phyloP scores from a whole-genome alignment of 2,888 invertebrate genomes.

The Cantharis rustica region DNA sequence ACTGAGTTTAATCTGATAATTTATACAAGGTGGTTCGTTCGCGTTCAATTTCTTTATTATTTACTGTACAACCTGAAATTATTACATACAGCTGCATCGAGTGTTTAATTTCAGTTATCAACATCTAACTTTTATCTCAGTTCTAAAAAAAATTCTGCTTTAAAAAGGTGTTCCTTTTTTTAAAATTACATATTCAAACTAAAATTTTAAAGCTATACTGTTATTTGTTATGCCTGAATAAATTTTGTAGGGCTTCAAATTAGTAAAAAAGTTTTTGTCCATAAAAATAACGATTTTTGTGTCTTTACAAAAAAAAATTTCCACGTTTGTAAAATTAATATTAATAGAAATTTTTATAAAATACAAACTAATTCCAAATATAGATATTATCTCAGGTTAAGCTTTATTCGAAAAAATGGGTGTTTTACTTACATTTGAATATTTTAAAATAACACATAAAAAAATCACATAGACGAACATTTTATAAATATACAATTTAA shows the following conservation, averaged over 20 bases:
- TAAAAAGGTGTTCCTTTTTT: not conserved
- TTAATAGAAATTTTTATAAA: not conserved
- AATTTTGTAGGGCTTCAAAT: too few species aligned
- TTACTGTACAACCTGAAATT: not conserved
- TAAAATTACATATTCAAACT: too few species aligned
- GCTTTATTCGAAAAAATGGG: not conserved
- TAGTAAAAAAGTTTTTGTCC: not conserved
- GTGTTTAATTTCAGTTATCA: too few species aligned
- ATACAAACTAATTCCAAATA: not conserved
- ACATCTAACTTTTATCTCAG: too few species aligned
- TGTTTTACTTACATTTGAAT: conserved; percentile 10
- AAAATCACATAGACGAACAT: conserved; percentile 23
- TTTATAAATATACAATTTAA: conserved; percentile 13
- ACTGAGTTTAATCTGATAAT: not conserved
- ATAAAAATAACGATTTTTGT: not conserved
- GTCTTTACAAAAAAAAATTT: not conserved
- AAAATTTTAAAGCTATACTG: too few species aligned
- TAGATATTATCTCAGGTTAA: not conserved
- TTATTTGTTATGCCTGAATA: too few species aligned
- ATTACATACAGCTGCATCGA: not conserved
- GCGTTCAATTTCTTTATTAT: not conserved
- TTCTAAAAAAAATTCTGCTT: not conserved
- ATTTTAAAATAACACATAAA: conserved; percentile 9
- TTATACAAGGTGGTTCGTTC: not conserved
- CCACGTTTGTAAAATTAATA: not conserved